Evolutionary conservation across 2,113 vertebrate species (phyloP).

Genomic region (Strix uralensis): DNA sequence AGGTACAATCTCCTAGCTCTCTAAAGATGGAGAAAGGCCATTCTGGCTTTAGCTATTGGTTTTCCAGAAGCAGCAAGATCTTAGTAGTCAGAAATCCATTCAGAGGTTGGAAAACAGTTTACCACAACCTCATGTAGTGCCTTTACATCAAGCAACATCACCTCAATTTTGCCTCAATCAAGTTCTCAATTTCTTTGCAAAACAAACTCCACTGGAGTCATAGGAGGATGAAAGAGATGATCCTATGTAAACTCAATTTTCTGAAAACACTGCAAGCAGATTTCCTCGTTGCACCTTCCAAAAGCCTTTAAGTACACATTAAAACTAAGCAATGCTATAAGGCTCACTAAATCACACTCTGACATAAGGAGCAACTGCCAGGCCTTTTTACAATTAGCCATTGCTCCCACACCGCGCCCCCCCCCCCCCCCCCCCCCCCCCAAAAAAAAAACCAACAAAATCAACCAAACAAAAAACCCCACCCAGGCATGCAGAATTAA

Average conservation of each 20-base stretch:
- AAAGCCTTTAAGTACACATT: neutral
- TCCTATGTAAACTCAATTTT: constrained; percentile 11
- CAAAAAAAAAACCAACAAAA: neutral
- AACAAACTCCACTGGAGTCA: neutral
- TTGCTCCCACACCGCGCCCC: neutral
- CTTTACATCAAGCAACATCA: neutral
- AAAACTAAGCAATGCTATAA: neutral
- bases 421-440: too few species aligned
- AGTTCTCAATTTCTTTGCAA: neutral
- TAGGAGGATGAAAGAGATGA: neutral
- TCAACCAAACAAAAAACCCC: neutral
- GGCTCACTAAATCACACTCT: neutral
- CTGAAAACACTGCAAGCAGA: neutral
- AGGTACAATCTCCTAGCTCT: neutral
- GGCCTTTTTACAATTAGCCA: neutral
- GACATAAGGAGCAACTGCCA: neutral
- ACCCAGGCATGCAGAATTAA: neutral
- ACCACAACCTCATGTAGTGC: neutral
- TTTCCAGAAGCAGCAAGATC: neutral
- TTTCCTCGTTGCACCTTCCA: neutral
- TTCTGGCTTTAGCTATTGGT: neutral
- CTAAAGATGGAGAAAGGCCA: neutral
- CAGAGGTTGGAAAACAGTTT: neutral
- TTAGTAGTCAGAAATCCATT: neutral
- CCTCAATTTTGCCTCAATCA: neutral